Base-by-base conservation (phyloP, 2,888 invertebrate species). In the Sialis lutaria region DNA sequence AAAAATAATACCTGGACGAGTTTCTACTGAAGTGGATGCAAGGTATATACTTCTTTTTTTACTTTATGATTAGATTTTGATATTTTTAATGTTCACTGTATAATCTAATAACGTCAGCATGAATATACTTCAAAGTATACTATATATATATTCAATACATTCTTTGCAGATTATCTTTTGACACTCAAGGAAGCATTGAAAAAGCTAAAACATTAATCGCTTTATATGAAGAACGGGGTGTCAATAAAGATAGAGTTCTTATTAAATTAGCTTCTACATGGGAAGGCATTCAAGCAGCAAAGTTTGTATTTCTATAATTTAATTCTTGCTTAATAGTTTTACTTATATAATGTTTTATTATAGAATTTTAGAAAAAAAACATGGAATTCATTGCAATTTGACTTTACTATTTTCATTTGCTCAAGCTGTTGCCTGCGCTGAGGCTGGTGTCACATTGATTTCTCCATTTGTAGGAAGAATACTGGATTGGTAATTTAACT, bases 391-490 rank as follows among this genome's bases (percentile, higher is more conserved):
- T 60, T 98, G 97, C 68, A 99, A 99, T 69, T 72, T 99, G 65
- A 99, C 98, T 0, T 70, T 99, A 48, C 67, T 99, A 45, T 99
- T 99, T 66, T 90, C 89, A 33, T 83, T 96, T 61, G 81, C 85
- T 44, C 98, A 97, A 75, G 97, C 97, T 3, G 88, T 96, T 37
- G 96, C 97, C 1, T 97, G 97, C 67, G 97, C 96, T 10, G 95
- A 99, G 63, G 96, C 97, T 32, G 85, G 85, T 46, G 97, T 95
- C 1, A 98, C 97, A 2, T 73, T 99, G 37, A 97, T 99, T 61
- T 99, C 98, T 5, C 98, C 98, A 7, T 99, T 99, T 68, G 98
- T 99, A 46, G 98, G 98, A 9, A 80, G 98, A 53, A 98, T 99
- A 63, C 73, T 93, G 56, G 98, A 99, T 64, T 99, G 97, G 97